Conservation (phyloP, 2,797 vertebrate genomes). For the Echiichthys vipera region DNA sequence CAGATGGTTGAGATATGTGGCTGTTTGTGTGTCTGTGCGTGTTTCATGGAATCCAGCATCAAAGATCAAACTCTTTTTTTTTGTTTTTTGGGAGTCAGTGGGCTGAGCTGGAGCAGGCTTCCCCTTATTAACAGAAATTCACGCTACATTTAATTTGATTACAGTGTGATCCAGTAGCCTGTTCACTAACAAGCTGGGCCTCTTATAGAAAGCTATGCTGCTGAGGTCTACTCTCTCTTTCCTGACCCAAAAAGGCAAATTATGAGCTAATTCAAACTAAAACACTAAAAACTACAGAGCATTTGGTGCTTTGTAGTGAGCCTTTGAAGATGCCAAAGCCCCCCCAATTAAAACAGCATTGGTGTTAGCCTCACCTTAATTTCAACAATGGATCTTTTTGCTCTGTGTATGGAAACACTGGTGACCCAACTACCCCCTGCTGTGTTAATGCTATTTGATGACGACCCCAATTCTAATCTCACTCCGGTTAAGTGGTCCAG, state of each 20-base stretch:
- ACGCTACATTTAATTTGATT: slow-evolving; percentile 80
- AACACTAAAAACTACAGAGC: slow-evolving; percentile 18
- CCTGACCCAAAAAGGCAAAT: slow-evolving; percentile 26
- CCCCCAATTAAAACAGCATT: background rate
- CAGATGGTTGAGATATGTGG: slow-evolving; percentile 65
- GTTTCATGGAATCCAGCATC: slow-evolving; percentile 67
- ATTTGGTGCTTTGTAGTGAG: background rate
- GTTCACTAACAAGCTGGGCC: slow-evolving; percentile 56
- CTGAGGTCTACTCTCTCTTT: slow-evolving; percentile 20
- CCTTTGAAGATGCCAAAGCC: slow-evolving; percentile 1
- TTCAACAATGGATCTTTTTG: slow-evolving; percentile 18
- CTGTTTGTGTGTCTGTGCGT: slow-evolving; percentile 56
- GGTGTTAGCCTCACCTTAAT: slow-evolving; percentile 21
- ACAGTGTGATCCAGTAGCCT: slow-evolving; percentile 59
- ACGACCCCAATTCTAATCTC: slow-evolving; percentile 40
- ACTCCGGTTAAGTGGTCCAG: slow-evolving; percentile 20
- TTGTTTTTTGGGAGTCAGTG: slow-evolving; percentile 76
- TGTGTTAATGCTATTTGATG: slow-evolving; percentile 48
- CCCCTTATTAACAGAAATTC: slow-evolving; percentile 62
- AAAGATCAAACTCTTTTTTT: slow-evolving; percentile 68
- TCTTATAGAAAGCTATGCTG: slow-evolving; percentile 45
- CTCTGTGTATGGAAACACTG: slow-evolving; percentile 7
- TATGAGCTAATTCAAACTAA: slow-evolving; percentile 11
- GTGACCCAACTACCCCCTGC: slow-evolving; percentile 24
- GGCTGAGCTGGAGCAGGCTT: slow-evolving; percentile 70